Evolutionary conservation across 1,140 invertebrate genomes (phyloP), one percentile per base, ranked within the genome.

Genomic region (Tetraneura akinire): DNA sequence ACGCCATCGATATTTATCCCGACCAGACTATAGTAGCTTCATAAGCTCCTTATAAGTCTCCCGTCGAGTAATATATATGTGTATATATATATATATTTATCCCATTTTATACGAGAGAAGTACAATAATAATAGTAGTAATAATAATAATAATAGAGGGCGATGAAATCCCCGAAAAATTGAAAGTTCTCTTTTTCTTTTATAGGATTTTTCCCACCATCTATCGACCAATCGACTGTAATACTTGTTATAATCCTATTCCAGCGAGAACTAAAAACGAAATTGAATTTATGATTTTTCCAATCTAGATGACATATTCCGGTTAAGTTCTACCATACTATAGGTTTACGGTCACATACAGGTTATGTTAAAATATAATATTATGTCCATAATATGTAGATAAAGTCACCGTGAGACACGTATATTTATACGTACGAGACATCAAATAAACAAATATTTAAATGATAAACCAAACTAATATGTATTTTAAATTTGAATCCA

Each of bases 11-110:
- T 78, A 78, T 55, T 78, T 78, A 78, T 60, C 74, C 55, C 23
- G 74, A 45, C 37, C 74, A 57, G 13, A 11, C 37, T 78, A n/a
- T n/a, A 60, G 74, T 60, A 23, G 37, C 32, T 26, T 45, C 16
- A 60, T 78, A 78, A 78, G 74, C 74, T 78, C 37, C 74, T 78
- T 78, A 78, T 60, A 60, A 62, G 74, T 78, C n/a, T 45, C 74
- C 74, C 74, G 55, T 78, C 16, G 55, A 47, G 74, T 62, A 45
- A 32, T 45, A 76, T 32, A 57, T 60, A 32, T 26, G 42, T 32
- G 42, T 60, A 57, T 51, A 73, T 16, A 53, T 73, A 73, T 64
- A 32, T 73, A 73, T 29, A 37, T 64, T 16, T 45, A 66, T 66
- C 23, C 53, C 11, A 57, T 74, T 73, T 74, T 32, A 74, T 74